Percentiles rank a stretch among this genome's conserved stretches.
phyloP scores from a whole-genome alignment of 2,113 vertebrate species.

The chimpanzee (Pan troglodytes) region NHGRI_mPanTro3-v2.1_pri NC_072407.2:71297001-71297500 shows the following conservation, averaged over 20 bases:
- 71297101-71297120: background rate
- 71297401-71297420: background rate
- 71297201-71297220: background rate
- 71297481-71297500: background rate
- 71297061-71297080: too few relatives aligned
- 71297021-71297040: background rate
- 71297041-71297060: accelerated
- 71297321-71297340: too few relatives aligned
- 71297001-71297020: accelerated
- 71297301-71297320: too few relatives aligned
- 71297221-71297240: background rate
- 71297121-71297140: background rate
- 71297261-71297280: background rate
- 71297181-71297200: background rate
- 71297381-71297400: background rate
- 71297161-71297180: background rate
- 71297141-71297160: background rate
- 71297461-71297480: background rate
- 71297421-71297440: background rate
- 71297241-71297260: background rate
- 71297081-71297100: too few relatives aligned
- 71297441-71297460: background rate
- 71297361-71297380: background rate
- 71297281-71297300: background rate
- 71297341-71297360: background rate